These are phyloP conservation scores for Blastomussa wellsi DNA, from an alignment of 92 coral and sea anemone genomes.

Conservation along the genomic window DNA sequence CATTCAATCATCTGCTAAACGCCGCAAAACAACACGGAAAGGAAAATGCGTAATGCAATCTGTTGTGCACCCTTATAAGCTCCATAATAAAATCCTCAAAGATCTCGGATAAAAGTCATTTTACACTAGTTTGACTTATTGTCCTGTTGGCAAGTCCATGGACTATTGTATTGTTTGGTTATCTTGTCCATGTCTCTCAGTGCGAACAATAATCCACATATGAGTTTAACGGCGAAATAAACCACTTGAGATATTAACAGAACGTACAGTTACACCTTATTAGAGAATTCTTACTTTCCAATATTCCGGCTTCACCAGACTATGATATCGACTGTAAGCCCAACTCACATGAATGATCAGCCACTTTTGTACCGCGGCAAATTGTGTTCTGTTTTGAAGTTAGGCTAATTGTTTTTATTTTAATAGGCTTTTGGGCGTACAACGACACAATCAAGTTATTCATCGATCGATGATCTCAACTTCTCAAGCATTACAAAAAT, in stretches of 20 bases:
- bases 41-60: not conserved
- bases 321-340: too few relatives aligned
- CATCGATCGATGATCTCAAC: slow-evolving; percentile 1
- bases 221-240: not conserved
- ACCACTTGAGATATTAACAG: not conserved
- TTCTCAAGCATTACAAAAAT: not conserved
- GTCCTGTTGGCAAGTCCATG: not conserved
- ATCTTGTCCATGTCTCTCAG: not conserved
- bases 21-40: too few relatives aligned
- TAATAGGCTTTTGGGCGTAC: not conserved
- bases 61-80: not conserved
- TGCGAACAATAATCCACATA: not conserved
- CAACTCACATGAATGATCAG: too few relatives aligned
- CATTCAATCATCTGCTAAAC: too few relatives aligned
- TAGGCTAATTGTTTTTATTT: not conserved
- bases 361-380: not conserved
- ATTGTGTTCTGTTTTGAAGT: not conserved
- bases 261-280: not conserved
- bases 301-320: not conserved
- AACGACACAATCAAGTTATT: not conserved
- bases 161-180: not conserved
- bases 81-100: not conserved
- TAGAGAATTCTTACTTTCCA: not conserved
- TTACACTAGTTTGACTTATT: not conserved
- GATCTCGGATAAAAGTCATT: not conserved